Evolutionary conservation across 37 sponge, comb jelly and placozoan genomes (phyloP).

Genomic region (Aplysina aerophoba): DNA sequence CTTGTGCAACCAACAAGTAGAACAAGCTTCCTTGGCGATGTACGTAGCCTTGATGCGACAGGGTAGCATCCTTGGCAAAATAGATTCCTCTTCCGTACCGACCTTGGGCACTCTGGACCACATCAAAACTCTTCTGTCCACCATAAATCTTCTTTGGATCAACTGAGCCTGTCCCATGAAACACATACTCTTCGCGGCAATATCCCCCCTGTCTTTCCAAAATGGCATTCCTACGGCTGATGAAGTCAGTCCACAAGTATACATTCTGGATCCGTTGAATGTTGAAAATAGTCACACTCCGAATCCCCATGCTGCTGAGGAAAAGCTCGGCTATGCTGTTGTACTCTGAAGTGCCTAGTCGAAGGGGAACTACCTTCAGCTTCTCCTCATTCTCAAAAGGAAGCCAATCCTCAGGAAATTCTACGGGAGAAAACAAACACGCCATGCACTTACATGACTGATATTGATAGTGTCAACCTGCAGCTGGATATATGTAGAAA

Average conservation of each 20-base stretch:
- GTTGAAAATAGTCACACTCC: not conserved
- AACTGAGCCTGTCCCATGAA: conserved; percentile 62
- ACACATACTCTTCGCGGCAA: not conserved
- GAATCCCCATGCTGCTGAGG: conserved; percentile 17
- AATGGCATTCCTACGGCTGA: not conserved
- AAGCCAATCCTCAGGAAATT: conserved; percentile 6
- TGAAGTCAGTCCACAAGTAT: conserved; percentile 11
- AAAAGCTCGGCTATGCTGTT: not conserved
- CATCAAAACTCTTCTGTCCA: conserved; percentile 61
- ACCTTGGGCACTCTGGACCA: conserved; percentile 45
- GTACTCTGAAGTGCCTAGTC: not conserved
- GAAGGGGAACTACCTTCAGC: not conserved
- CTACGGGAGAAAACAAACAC: not conserved
- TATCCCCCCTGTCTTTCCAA: not conserved
- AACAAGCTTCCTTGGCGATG: not conserved
- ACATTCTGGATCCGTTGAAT: conserved; percentile 15
- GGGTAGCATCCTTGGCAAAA: conserved; percentile 67
- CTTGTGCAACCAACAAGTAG: not conserved
- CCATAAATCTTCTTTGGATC: conserved; percentile 52
- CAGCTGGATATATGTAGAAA: too few species aligned
- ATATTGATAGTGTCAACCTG: too few species aligned
- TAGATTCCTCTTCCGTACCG: conserved; percentile 74
- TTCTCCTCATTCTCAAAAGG: not conserved
- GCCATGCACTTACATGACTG: too few species aligned
- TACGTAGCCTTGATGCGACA: conserved; percentile 54